Conservation (phyloP, 2,113 vertebrate species). For the Proteles cristata region DNA sequence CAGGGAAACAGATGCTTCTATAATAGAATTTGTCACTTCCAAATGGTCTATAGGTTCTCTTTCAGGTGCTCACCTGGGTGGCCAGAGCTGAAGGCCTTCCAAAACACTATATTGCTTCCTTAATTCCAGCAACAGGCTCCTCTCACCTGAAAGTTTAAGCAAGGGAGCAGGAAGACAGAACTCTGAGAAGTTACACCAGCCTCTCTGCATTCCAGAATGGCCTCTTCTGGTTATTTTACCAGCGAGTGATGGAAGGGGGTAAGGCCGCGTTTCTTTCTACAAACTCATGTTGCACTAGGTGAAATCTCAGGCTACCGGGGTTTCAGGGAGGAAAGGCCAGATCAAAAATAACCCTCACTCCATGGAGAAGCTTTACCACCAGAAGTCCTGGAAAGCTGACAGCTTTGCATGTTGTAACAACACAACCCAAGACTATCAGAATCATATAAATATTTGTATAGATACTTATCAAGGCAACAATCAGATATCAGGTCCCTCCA, state of each 20-base stretch:
- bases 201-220: background rate
- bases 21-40: background rate
- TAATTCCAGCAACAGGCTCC: background rate
- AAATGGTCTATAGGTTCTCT: background rate
- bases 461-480: slow-evolving; percentile 80
- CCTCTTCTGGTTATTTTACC: background rate
- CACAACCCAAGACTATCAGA: slow-evolving; percentile 77
- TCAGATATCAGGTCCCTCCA: slow-evolving; percentile 67
- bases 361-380: background rate
- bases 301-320: slow-evolving; percentile 16
- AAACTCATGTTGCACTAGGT: background rate
- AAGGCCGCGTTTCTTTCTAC: background rate
- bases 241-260: background rate
- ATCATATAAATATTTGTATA: slow-evolving; percentile 85
- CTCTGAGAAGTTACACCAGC: background rate
- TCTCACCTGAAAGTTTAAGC: background rate
- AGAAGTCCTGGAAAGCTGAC: slow-evolving; percentile 75
- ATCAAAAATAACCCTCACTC: background rate
- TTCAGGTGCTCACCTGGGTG: background rate
- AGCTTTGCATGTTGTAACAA: slow-evolving; percentile 76
- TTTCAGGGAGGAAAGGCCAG: background rate
- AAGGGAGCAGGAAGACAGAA: background rate
- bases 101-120: background rate
- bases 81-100: background rate
- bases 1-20: background rate